Conservation (phyloP, 2,113 vertebrate species). For the Helogale parvula region DNA sequence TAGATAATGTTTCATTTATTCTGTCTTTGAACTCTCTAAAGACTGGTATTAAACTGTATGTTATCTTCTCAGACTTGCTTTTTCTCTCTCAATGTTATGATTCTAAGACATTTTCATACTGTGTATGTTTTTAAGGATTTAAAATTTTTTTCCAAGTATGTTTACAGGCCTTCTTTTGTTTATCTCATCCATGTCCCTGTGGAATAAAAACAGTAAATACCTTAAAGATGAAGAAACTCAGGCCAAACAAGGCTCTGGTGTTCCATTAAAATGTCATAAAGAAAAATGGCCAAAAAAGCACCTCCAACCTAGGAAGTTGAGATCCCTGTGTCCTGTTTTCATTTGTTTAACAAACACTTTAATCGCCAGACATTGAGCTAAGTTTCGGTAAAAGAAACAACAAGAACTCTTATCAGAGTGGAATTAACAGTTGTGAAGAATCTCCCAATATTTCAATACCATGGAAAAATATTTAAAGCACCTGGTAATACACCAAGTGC, state of each 20-base stretch:
- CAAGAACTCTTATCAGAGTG: neutral
- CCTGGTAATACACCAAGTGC: neutral
- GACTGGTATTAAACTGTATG: neutral
- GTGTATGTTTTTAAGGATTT: neutral
- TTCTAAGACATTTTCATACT: neutral
- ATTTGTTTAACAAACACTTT: neutral
- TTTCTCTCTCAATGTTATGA: neutral
- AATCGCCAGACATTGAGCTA: neutral
- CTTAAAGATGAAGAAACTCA: constrained; percentile 12
- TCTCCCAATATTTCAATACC: neutral
- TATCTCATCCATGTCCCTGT: neutral
- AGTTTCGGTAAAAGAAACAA: neutral
- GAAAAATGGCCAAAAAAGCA: neutral
- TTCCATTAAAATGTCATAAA: neutral
- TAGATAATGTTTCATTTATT: neutral
- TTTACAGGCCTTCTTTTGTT: neutral
- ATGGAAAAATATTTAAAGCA: neutral
- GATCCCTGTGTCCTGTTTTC: neutral
- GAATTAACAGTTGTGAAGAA: neutral
- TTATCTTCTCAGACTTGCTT: neutral
- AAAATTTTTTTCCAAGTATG: neutral
- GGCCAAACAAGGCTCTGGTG: neutral
- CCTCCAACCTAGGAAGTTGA: neutral
- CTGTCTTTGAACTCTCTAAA: neutral
- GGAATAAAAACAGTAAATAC: neutral